phyloP scores from a whole-genome alignment of 2,113 vertebrate genomes.

The Eulemur macaco region DNA sequence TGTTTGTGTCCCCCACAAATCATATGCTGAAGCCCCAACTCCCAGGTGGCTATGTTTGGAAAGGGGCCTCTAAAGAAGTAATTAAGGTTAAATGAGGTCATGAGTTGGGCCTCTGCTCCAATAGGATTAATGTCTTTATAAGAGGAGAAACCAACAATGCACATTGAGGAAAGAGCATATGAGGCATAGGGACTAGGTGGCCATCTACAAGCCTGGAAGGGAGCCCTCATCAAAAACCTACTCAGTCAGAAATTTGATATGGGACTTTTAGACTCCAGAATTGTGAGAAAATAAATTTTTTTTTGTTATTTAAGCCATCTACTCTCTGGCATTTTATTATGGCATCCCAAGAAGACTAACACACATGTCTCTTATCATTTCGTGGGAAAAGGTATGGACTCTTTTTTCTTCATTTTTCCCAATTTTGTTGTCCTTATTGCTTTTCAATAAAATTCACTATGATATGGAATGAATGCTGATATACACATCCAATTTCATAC shows the following conservation, averaged over 20 bases:
- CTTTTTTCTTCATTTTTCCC: not conserved
- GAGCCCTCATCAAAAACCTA: not conserved
- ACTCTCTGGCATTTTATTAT: not conserved
- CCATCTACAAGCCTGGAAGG: not conserved
- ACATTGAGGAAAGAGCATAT: not conserved
- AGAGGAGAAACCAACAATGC: not conserved
- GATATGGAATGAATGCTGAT: not conserved
- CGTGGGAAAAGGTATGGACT: not conserved
- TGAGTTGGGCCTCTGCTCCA: not conserved
- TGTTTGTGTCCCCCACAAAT: not conserved
- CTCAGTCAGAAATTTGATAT: not conserved
- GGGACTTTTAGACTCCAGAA: not conserved
- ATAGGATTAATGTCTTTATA: not conserved
- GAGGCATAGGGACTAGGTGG: not conserved
- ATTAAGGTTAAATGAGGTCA: not conserved
- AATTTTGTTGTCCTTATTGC: not conserved
- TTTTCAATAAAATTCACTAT: not conserved
- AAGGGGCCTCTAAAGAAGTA: not conserved
- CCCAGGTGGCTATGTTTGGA: not conserved
- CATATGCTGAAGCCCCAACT: not conserved
- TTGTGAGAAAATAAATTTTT: not conserved
- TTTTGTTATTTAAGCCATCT: not conserved
- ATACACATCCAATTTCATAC: not conserved
- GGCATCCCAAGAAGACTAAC: too few relatives aligned
- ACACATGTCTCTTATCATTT: not conserved